A percentile compares a stretch with the other conserved stretches of the same genome.
Conservation (phyloP, 2,888 invertebrate genomes). For the Hydropsyche betteni region DNA sequence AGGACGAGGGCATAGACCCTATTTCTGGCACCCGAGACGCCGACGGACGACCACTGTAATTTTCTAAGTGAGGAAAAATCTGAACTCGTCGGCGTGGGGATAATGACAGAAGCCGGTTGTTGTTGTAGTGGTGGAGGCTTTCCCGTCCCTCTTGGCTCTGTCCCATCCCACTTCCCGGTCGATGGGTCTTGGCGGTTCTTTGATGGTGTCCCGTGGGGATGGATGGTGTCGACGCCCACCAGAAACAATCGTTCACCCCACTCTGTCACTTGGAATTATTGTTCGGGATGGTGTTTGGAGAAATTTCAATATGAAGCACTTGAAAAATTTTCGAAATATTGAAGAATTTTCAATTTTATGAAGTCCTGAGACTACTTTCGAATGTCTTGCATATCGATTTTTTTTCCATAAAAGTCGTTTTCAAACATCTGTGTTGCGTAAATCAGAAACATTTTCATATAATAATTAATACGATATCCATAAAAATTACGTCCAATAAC, state of each 20-base stretch:
- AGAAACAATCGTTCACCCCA: constrained; percentile 59
- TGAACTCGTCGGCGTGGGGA: constrained; percentile 18
- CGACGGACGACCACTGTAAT: constrained; percentile 24
- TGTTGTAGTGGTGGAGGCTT: background rate
- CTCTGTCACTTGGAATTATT: constrained; percentile 51
- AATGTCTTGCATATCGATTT: too few relatives aligned
- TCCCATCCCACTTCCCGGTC: too few relatives aligned
- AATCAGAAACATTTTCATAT: too few relatives aligned
- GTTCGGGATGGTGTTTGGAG: too few relatives aligned
- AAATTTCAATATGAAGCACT: too few relatives aligned
- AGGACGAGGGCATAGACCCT: constrained; percentile 25
- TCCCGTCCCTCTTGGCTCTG: background rate
- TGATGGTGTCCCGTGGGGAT: constrained; percentile 51
- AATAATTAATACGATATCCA: too few relatives aligned
- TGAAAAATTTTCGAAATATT: too few relatives aligned
- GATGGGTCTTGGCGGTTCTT: background rate
- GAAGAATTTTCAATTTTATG: too few relatives aligned
- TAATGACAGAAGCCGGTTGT: constrained; percentile 13
- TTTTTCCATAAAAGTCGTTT: too few relatives aligned
- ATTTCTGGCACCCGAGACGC: constrained; percentile 30
- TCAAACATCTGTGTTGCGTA: too few relatives aligned
- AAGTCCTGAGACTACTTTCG: too few relatives aligned
- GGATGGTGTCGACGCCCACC: constrained; percentile 50
- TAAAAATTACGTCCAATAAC: too few relatives aligned
- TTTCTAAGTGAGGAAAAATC: constrained; percentile 43